Percentiles rank a stretch among this genome's conserved stretches.
Conservation (phyloP, 1,140 invertebrate species). For the Drosophila sulfurigaster region DNA sequence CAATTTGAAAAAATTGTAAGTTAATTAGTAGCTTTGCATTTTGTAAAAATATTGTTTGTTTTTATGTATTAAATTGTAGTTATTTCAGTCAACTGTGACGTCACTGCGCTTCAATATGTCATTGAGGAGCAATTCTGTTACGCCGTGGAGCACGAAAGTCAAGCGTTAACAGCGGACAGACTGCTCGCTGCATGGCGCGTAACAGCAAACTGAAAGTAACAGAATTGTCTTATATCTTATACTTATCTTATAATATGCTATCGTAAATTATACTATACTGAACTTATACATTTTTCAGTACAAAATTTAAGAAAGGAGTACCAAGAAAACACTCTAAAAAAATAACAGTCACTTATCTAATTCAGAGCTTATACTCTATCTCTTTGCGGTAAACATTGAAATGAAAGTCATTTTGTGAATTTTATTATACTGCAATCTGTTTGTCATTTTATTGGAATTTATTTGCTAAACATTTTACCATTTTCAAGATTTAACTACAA, state of each 20-base stretch:
- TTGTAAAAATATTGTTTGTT: not conserved
- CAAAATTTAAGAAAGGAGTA: too few relatives aligned
- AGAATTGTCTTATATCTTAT: too few relatives aligned
- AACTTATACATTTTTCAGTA: too few relatives aligned
- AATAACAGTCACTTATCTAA: too few relatives aligned
- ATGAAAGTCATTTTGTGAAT: conserved; percentile 18
- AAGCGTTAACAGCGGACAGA: too few relatives aligned
- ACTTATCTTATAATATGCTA: too few relatives aligned
- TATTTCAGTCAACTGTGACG: not conserved
- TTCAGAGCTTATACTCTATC: not conserved
- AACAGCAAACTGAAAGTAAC: too few relatives aligned
- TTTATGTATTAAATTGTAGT: not conserved
- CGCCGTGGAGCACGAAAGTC: not conserved
- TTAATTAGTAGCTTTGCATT: not conserved
- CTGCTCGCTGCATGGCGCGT: too few relatives aligned
- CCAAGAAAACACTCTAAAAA: too few relatives aligned
- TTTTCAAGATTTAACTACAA: conserved; percentile 79
- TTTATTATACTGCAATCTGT: conserved; percentile 63
- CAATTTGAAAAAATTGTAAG: not conserved
- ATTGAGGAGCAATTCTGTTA: conserved; percentile 29
- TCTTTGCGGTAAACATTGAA: not conserved
- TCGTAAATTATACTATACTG: too few relatives aligned
- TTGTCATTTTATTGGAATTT: conserved; percentile 68
- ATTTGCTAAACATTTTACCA: conserved; percentile 77
- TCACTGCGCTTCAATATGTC: not conserved